A percentile compares a stretch with the other conserved stretches of the same genome.
Conservation (phyloP, 2,113 vertebrate genomes). For the Piaya cayana region DNA sequence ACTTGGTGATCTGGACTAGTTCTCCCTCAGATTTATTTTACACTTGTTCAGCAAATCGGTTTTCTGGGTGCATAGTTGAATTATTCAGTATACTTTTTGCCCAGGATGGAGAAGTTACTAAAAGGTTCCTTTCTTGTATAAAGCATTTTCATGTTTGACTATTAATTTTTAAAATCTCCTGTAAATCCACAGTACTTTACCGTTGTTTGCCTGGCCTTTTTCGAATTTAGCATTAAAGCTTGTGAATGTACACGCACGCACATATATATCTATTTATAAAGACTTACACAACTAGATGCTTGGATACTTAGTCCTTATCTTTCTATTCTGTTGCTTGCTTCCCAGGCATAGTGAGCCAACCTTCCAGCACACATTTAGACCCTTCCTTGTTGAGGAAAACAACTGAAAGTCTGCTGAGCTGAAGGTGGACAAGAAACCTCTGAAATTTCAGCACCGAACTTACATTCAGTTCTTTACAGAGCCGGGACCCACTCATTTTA, state of each 20-base stretch:
- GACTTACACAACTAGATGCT: background rate
- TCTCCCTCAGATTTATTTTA: slow-evolving; percentile 3
- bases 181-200: background rate
- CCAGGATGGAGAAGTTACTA: slow-evolving; percentile 36
- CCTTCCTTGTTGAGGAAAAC: background rate
- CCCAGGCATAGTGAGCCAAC: background rate
- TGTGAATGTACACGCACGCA: background rate
- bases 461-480: background rate
- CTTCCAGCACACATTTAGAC: fast-evolving
- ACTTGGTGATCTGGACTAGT: background rate
- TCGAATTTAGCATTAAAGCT: background rate
- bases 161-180: slow-evolving; percentile 69
- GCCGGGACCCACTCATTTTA: too few species aligned
- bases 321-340: background rate
- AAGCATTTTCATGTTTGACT: slow-evolving; percentile 61
- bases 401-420: background rate
- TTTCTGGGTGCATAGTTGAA: background rate
- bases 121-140: slow-evolving; percentile 62
- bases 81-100: slow-evolving; percentile 42
- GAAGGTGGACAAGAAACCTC: background rate
- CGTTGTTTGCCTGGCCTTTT: background rate
- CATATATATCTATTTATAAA: fast-evolving
- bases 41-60: slow-evolving; percentile 41
- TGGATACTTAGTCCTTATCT: background rate
- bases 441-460: background rate